phyloP scores from a whole-genome alignment of 2,797 vertebrate species.

The Halcyon badia region DNA sequence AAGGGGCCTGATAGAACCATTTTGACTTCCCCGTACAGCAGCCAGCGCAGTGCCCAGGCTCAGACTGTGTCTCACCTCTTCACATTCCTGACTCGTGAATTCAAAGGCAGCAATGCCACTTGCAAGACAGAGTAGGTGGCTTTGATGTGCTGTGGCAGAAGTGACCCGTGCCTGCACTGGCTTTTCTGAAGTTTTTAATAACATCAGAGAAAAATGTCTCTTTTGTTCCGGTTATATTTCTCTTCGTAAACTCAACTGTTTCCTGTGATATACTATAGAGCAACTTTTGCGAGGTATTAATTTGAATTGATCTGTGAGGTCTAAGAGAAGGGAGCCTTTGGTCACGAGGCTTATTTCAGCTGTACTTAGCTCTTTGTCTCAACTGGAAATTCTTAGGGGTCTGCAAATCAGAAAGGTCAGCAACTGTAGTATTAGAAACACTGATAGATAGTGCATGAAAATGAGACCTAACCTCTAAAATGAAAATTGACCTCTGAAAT shows the following conservation, averaged over 20 bases:
- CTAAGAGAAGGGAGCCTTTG: neutral
- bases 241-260: neutral
- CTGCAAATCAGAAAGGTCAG: conserved; percentile 68
- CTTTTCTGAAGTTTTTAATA: neutral
- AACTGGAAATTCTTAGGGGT: conserved; percentile 48
- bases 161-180: neutral
- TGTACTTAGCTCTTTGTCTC: conserved; percentile 51
- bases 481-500: conserved; percentile 56
- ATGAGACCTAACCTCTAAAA: conserved; percentile 53
- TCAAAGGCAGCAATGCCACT: neutral
- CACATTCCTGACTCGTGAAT: rapidly evolving
- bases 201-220: neutral
- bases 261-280: neutral
- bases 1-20: neutral
- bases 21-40: rapidly evolving
- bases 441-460: conserved; percentile 65
- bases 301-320: neutral
- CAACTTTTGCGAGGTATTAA: neutral
- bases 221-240: neutral
- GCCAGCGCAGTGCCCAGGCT: neutral
- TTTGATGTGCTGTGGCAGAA: neutral
- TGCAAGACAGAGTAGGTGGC: neutral
- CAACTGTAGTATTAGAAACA: conserved; percentile 5
- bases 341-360: neutral
- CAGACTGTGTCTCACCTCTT: neutral